Percentiles rank a stretch among this genome's conserved stretches.
These are phyloP conservation scores for Stomatorhinus walkeri DNA, from an alignment of 2,797 vertebrate species.

Conservation along the genomic window DNA sequence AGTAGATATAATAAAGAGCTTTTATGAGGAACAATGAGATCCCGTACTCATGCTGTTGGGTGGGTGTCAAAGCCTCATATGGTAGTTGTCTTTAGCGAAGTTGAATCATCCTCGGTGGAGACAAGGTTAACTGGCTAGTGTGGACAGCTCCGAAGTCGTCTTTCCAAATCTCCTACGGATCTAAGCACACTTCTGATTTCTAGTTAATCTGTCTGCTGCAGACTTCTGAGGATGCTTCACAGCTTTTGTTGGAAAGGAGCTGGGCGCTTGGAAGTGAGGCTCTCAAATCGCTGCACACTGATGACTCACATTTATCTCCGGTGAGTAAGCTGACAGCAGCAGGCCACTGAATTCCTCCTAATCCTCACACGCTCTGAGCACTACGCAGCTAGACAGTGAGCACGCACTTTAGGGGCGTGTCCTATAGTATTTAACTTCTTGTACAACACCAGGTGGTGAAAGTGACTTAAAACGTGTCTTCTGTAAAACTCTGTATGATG, in stretches of 20 bases:
- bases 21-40: not conserved
- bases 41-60: not conserved
- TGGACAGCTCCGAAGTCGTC: not conserved
- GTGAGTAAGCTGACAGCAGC: not conserved
- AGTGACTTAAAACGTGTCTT: not conserved
- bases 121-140: not conserved
- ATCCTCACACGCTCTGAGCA: not conserved
- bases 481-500: not conserved
- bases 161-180: not conserved
- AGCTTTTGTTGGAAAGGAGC: not conserved
- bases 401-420: not conserved
- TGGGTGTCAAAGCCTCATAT: not conserved
- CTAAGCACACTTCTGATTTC: not conserved
- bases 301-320: not conserved
- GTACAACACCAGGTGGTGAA: not conserved
- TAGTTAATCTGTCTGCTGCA: not conserved
- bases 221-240: not conserved
- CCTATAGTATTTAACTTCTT: not conserved
- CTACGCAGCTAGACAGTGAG: not conserved
- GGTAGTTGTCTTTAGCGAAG: not conserved
- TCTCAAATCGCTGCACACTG: not conserved
- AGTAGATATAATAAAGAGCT: not conserved
- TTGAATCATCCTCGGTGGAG: not conserved
- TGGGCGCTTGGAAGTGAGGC: not conserved
- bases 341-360: not conserved